Percentiles rank a stretch among this genome's conserved stretches.
These are phyloP conservation scores for Erebia palarica DNA, from an alignment of 2,888 invertebrate genomes.

Conservation along the genomic window DNA sequence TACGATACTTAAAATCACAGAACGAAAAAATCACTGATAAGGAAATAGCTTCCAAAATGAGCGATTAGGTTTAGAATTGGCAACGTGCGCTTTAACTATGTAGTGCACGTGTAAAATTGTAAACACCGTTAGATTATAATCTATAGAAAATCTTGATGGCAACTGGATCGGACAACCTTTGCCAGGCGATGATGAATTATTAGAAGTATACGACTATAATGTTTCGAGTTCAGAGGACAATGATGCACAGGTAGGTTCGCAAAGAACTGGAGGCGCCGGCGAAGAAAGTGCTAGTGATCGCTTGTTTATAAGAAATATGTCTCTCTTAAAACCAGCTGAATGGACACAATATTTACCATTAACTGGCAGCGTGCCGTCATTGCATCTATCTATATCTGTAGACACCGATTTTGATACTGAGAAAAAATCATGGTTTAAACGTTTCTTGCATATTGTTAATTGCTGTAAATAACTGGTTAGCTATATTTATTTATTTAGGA, in stretches of 20 bases:
- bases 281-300: conserved; percentile 40
- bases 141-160: conserved; percentile 48
- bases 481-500: conserved; percentile 38
- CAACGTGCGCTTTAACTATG: neutral
- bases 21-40: too few species aligned
- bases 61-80: neutral
- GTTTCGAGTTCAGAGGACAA: conserved; percentile 43
- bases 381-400: conserved; percentile 59
- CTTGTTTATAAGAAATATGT: conserved; percentile 51
- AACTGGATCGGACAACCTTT: conserved; percentile 48
- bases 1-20: too few species aligned
- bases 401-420: conserved; percentile 46
- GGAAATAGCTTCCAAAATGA: neutral
- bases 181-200: conserved; percentile 40
- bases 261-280: neutral
- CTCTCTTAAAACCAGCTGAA: conserved; percentile 53
- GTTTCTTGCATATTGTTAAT: conserved; percentile 53
- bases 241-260: conserved; percentile 11
- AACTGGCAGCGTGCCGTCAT: conserved; percentile 50
- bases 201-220: conserved; percentile 31
- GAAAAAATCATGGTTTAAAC: conserved; percentile 54
- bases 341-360: conserved; percentile 55
- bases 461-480: conserved; percentile 65
- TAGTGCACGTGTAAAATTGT: too few species aligned
- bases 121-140: too few species aligned